phyloP scores from a whole-genome alignment of 2,113 vertebrate species.

The Ptyas mucosa region DNA sequence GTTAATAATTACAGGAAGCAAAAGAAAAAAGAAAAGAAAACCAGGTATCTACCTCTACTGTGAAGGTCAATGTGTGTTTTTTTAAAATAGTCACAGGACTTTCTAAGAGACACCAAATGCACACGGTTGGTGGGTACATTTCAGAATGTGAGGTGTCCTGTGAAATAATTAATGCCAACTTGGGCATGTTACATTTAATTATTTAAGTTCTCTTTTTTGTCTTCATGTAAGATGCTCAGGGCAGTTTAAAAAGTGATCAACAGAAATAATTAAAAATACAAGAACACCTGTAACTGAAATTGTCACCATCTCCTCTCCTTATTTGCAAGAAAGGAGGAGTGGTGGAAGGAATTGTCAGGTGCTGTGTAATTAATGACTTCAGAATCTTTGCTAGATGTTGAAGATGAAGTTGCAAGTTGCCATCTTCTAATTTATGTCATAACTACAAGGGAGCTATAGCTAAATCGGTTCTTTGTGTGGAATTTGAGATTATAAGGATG shows the following conservation, averaged over 20 bases:
- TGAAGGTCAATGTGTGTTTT: background rate
- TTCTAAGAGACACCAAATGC: background rate
- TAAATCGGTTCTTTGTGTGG: background rate
- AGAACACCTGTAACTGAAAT: background rate
- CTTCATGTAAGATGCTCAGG: background rate
- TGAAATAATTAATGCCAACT: background rate
- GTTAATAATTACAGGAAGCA: background rate
- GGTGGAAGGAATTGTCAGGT: background rate
- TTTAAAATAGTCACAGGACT: background rate
- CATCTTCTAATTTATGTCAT: background rate
- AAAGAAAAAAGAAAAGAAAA: background rate
- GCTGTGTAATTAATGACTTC: background rate
- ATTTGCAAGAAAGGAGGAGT: background rate
- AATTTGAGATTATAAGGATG: background rate
- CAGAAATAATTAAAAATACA: background rate
- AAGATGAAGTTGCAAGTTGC: background rate
- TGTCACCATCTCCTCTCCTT: background rate
- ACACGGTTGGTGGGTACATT: background rate
- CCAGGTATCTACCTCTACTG: background rate
- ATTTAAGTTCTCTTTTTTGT: background rate
- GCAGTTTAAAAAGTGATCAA: background rate
- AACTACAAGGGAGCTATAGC: background rate
- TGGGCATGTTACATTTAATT: background rate
- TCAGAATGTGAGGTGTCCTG: background rate
- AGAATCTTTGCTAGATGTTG: background rate